Evolutionary conservation across 2,888 invertebrate genomes (phyloP), one percentile per base, ranked within the genome.

Genomic region (Schizotus pectinicornis): DNA sequence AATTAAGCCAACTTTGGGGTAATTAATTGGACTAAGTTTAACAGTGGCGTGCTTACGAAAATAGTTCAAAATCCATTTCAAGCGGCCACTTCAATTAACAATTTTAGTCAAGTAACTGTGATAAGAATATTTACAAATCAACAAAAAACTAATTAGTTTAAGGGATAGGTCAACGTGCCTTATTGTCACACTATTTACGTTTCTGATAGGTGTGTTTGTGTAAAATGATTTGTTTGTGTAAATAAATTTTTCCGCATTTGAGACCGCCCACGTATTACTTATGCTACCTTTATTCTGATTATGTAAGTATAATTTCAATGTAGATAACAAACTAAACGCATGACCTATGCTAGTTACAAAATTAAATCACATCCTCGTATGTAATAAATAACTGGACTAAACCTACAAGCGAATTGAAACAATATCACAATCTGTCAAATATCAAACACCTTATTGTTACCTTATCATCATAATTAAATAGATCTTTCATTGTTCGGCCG

Each of bases 361-460:
- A 47, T 54, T 41, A 54, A 47, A 47, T 54, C 54, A 47, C 54
- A 54, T 54, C 47, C 54, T 47, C 30, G 32, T 52, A 12, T 9
- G 12, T 12, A 56, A 56, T 56, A 56, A 49, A 49, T 56, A 56
- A 37, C n/a, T 38, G 36, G 38, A 32, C 39, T 38, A 35, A 34
- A 5, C 12, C 37, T 55, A 48, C 34, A 54, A 59, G 46, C 49
- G 39, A 58, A 52, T 50, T 39, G 14, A 56, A 47, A 32, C 37
- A 54, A 46, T 55, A 59, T 59, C 59, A 59, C 59, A 59, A 54
- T 59, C 50, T 34, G 12, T 51, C 31, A 59, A 58, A 62, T 63
- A 57, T 58, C 59, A 54, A 58, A 60, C 61, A 37, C 41, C 39
- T 32, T 43, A 35, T 41, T 47, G 9, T 33, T 45, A 43, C 35